Percentiles rank a stretch among this genome's conserved stretches.
Conservation (phyloP, 2,113 vertebrate species). For the Lycaon pictus region DNA sequence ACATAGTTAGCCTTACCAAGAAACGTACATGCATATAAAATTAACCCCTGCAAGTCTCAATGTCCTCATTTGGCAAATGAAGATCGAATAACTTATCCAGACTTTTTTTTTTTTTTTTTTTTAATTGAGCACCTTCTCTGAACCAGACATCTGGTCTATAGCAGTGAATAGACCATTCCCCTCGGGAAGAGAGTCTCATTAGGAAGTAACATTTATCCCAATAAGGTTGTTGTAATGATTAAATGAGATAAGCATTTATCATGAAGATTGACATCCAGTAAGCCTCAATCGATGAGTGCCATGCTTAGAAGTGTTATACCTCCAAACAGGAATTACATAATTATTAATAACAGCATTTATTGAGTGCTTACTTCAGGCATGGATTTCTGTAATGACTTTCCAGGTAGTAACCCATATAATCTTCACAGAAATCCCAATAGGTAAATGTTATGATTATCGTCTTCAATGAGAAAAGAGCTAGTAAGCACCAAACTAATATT, state of each 20-base stretch:
- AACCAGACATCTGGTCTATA: not conserved
- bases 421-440: not conserved
- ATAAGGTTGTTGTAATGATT: not conserved
- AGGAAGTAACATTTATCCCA: not conserved
- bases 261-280: not conserved
- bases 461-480: not conserved
- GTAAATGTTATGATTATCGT: not conserved
- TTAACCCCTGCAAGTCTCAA: not conserved
- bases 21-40: not conserved
- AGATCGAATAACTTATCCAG: not conserved
- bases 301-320: not conserved
- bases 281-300: not conserved
- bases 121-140: not conserved
- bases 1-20: not conserved
- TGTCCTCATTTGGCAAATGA: not conserved
- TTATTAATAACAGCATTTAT: slow-evolving; percentile 38
- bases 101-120: not conserved
- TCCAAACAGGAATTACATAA: not conserved
- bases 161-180: not conserved
- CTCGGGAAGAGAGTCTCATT: not conserved
- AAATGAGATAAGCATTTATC: not conserved
- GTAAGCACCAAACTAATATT: not conserved
- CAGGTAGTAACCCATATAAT: not conserved
- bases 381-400: not conserved
- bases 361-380: not conserved